phyloP scores from a whole-genome alignment of 2,888 invertebrate genomes.

The Tiliacea aurago region DNA sequence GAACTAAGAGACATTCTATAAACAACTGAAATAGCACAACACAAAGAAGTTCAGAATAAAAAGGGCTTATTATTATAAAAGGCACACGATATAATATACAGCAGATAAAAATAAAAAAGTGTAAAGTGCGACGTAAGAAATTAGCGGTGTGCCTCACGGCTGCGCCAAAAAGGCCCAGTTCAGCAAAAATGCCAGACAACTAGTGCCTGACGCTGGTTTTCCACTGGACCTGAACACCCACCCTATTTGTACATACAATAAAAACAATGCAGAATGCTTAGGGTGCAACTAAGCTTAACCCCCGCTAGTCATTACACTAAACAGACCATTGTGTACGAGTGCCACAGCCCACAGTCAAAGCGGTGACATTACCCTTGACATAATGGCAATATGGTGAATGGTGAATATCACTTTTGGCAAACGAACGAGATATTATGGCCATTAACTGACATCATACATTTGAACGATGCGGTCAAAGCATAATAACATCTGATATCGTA shows the following conservation, averaged over 20 bases:
- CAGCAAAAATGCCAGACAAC: no score
- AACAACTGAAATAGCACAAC: no score
- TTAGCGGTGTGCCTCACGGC: no score
- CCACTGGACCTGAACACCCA: no score
- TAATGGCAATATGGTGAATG: conserved; percentile 26
- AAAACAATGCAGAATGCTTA: background rate
- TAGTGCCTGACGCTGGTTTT: no score
- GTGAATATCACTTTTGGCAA: conserved; percentile 53
- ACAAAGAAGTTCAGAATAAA: no score
- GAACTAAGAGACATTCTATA: no score
- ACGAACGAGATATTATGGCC: conserved; percentile 30
- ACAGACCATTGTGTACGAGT: conserved; percentile 17
- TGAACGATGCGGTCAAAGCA: conserved; percentile 47
- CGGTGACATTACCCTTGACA: conserved; percentile 24
- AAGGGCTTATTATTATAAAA: no score
- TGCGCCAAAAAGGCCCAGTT: no score
- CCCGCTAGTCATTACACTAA: conserved; percentile 11
- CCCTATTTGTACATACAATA: background rate
- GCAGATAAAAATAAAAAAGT: no score
- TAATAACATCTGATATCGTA: conserved; percentile 35
- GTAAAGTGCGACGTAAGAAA: no score
- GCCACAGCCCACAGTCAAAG: conserved; percentile 1
- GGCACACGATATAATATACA: no score
- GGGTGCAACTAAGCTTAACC: background rate
- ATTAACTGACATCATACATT: conserved; percentile 41